A percentile compares a stretch with the other conserved stretches of the same genome.
phyloP scores from a whole-genome alignment of 2,888 invertebrate genomes.

The Himalopsyche kuldschensis region DNA sequence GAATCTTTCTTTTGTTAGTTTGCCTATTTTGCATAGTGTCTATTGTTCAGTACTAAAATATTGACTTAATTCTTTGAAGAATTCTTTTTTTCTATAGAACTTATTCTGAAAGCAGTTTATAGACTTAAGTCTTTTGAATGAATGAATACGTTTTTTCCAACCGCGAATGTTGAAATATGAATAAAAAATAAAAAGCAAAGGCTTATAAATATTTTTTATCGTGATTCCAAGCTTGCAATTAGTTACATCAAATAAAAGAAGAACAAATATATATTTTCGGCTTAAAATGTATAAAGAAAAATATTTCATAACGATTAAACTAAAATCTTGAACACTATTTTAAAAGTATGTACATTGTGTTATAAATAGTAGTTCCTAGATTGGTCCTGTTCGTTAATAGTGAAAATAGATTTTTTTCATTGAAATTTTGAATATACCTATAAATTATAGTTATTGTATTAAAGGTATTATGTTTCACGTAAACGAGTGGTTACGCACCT shows the following conservation, averaged over 20 bases:
- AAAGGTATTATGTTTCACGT: too few relatives aligned
- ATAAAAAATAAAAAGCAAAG: neutral
- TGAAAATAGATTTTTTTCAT: too few relatives aligned
- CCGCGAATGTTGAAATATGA: neutral
- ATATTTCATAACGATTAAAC: too few relatives aligned
- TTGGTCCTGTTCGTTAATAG: too few relatives aligned
- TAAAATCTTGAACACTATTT: too few relatives aligned
- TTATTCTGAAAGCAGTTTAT: neutral
- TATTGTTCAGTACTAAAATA: neutral
- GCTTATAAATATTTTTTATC: neutral
- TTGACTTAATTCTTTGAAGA: neutral
- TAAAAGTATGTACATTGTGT: too few relatives aligned
- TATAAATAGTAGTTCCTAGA: too few relatives aligned
- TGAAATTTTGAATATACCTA: too few relatives aligned
- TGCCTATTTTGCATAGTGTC: neutral
- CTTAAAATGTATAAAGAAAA: too few relatives aligned
- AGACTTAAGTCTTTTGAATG: neutral
- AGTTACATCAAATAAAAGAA: neutral
- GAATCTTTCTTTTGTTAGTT: neutral
- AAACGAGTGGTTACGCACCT: too few relatives aligned
- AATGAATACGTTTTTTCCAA: neutral
- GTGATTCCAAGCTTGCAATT: neutral
- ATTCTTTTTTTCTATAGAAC: neutral
- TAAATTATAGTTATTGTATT: too few relatives aligned
- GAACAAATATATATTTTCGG: too few relatives aligned